Conservation (phyloP, 2,797 vertebrate genomes). For the Chelon labrosus region DNA sequence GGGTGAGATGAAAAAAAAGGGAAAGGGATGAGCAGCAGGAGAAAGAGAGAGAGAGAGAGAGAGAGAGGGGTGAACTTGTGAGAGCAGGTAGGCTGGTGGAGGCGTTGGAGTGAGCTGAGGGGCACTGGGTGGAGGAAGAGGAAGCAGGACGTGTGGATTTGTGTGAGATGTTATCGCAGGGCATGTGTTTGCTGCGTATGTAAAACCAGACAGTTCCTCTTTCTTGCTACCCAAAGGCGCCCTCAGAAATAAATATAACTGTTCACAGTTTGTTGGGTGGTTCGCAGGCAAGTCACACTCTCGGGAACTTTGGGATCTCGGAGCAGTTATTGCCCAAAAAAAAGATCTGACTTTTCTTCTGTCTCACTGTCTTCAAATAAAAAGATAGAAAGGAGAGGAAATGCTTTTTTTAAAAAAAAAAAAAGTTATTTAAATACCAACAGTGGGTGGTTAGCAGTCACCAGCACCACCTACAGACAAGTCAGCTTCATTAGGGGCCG, state of each 20-base stretch:
- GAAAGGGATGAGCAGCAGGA: constrained; percentile 34
- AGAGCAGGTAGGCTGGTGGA: not conserved
- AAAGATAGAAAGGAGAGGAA: too few species aligned
- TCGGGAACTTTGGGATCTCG: not conserved
- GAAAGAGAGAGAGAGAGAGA: not conserved
- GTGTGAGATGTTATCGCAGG: constrained; percentile 30
- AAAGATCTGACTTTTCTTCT: not conserved
- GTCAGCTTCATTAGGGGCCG: not conserved
- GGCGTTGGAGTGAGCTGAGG: not conserved
- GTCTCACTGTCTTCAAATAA: not conserved
- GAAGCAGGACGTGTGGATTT: constrained; percentile 25
- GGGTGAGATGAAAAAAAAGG: constrained; percentile 19
- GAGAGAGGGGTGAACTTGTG: not conserved
- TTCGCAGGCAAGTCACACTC: constrained; percentile 34
- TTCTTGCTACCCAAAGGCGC: not conserved
- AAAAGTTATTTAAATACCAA: too few species aligned
- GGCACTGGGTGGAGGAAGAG: constrained; percentile 1
- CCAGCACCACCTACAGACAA: not conserved
- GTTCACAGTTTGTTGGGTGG: too few species aligned
- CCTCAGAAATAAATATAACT: not conserved
- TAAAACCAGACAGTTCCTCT: constrained; percentile 41
- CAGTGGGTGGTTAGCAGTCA: not conserved
- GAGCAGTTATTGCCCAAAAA: not conserved
- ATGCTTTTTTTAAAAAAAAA: too few species aligned
- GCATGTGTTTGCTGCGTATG: constrained; percentile 8